These are phyloP conservation scores for Dryoscopus gambensis DNA, from an alignment of 2,113 vertebrate genomes.

Conservation along the genomic window DNA sequence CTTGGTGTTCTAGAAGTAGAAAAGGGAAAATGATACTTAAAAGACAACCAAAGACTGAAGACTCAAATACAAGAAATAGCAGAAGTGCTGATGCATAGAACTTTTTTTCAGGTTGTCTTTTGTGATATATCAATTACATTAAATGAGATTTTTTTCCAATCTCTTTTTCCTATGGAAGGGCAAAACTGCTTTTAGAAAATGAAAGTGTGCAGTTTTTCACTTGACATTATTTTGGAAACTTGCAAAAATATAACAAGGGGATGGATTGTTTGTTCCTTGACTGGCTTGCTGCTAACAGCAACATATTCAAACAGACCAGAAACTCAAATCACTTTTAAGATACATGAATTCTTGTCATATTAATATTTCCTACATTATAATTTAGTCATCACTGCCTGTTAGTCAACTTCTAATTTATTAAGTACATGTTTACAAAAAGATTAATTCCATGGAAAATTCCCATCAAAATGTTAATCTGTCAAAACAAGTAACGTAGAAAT, in stretches of 20 bases:
- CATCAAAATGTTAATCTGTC: constrained; percentile 17
- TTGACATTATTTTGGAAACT: not conserved
- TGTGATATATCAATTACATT: not conserved
- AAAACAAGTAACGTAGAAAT: not conserved
- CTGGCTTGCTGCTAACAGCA: not conserved
- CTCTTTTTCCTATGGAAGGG: not conserved
- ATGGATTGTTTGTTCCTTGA: not conserved
- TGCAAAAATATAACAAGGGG: not conserved
- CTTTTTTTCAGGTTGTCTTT: not conserved
- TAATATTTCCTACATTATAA: constrained; percentile 8
- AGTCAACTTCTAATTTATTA: constrained; percentile 13
- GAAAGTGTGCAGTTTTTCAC: not conserved
- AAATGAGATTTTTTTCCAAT: not conserved
- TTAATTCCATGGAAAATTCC: not conserved
- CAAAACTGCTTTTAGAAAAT: not conserved
- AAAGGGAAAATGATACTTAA: not conserved
- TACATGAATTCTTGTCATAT: not conserved
- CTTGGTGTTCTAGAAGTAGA: not conserved
- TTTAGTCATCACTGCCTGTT: constrained; percentile 29
- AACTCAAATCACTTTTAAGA: not conserved
- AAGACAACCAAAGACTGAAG: not conserved
- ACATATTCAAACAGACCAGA: not conserved
- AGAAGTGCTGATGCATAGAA: not conserved
- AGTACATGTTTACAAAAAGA: not conserved
- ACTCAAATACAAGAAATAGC: not conserved